Evolutionary conservation across 2,113 vertebrate genomes (phyloP), one percentile per base, ranked within the genome.

Genomic region (Tachysurus vachellii): DNA sequence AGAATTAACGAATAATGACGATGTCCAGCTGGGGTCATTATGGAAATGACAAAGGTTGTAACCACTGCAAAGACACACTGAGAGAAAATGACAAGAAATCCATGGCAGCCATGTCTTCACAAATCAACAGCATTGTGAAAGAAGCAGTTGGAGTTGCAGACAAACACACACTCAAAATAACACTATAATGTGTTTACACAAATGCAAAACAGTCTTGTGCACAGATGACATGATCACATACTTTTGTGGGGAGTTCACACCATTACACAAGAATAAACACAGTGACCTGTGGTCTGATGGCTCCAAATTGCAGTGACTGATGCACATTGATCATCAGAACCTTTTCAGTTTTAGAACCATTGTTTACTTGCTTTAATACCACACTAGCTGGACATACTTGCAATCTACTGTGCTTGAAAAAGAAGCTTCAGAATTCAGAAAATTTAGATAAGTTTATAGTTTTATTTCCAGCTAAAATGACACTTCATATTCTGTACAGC

Each of bases 81-180:
- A 53, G 57, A 47, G 28, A 42, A 57, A n/a, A 31, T 42, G 42
- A 66, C 77, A 80, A 12, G 57, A 85, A 86, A 50, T 57, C 83
- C 70, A 70, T 14, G 59, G 31, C 42, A 36, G 59, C 36, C 56
- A 79, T 13, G 70, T 70, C 88, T 89, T 59, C 82, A 66, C 54
- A 88, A 88, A 85, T 89, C 83, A 88, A 79, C 81, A 84, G 82
- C 57, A 90, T 82, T 85, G 85, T 85, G 84, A 77, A 61, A 79
- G 57, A 85, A 82, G 66, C 83, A 89, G 86, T 64, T 79, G 76
- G 54, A 42, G 59, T 42, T 28, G 42, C 56, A 80, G 28, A 61
- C 54, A 57, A 54, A 80, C 54, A 42, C 79, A 42, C 79, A 36
- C 36, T 36, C 36, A 36, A 36, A 36, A 36, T 36, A 36, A 36